phyloP scores from a whole-genome alignment of 2,888 invertebrate genomes.

The Drosophila meridionalis region DNA sequence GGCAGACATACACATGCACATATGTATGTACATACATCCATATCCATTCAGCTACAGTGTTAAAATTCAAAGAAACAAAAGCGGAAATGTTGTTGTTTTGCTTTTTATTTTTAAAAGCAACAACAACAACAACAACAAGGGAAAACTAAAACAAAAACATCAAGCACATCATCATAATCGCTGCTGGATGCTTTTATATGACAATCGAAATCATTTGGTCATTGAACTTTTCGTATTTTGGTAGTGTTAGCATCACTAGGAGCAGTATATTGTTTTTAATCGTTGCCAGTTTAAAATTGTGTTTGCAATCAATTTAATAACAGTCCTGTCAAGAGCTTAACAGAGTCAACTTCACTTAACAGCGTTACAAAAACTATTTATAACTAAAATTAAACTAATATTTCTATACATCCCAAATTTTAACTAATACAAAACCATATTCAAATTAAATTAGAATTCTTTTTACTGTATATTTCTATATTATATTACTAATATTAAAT shows the following conservation, averaged over 20 bases:
- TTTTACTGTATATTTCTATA: too few relatives aligned
- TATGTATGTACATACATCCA: background rate
- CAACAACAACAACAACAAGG: constrained; percentile 20
- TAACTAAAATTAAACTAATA: background rate
- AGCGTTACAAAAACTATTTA: background rate
- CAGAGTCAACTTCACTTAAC: background rate
- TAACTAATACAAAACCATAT: too few relatives aligned
- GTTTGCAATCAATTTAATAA: background rate
- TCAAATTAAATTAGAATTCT: too few relatives aligned
- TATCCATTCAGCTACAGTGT: constrained; percentile 58
- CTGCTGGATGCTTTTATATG: constrained; percentile 37
- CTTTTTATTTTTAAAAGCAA: constrained; percentile 67
- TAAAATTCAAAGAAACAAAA: constrained; percentile 79
- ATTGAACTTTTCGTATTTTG: constrained; percentile 57
- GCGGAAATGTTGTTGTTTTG: constrained; percentile 77
- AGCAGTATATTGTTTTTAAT: background rate
- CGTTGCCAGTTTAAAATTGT: background rate
- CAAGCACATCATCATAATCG: constrained; percentile 24
- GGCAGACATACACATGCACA: constrained; percentile 14
- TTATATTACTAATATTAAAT: too few relatives aligned
- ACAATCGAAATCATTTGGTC: constrained; percentile 62
- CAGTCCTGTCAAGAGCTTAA: background rate
- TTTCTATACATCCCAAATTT: too few relatives aligned
- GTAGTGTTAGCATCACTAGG: constrained; percentile 5
- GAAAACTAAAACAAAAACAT: constrained; percentile 64